Percentiles rank a stretch among this genome's conserved stretches.
Conservation (phyloP, 2,888 invertebrate genomes). For the Platerodrilus igneus region DNA sequence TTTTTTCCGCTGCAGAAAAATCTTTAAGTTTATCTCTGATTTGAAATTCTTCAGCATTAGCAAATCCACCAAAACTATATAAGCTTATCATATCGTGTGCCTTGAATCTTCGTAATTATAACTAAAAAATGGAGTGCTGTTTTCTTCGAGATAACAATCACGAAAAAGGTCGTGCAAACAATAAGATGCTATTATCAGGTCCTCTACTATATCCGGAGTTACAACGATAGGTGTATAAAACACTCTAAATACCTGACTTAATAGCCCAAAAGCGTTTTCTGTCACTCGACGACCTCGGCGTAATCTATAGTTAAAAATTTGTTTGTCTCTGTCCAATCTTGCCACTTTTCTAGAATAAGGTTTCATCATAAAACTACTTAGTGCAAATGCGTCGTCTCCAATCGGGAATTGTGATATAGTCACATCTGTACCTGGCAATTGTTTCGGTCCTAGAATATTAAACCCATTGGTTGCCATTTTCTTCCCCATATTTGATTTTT, state of each 20-base stretch:
- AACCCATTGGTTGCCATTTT: neutral
- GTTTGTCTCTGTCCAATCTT: neutral
- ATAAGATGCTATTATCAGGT: constrained; percentile 1
- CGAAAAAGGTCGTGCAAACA: constrained; percentile 3
- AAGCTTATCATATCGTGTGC: too few species aligned
- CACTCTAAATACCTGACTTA: constrained; percentile 3
- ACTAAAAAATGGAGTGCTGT: neutral
- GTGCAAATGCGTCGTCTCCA: constrained; percentile 7
- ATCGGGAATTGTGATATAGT: neutral
- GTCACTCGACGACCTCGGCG: constrained; percentile 1
- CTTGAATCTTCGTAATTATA: too few species aligned
- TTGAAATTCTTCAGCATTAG: too few species aligned
- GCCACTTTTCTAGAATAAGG: neutral
- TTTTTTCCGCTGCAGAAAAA: too few species aligned
- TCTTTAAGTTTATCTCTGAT: too few species aligned
- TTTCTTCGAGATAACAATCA: neutral
- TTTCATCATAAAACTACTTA: constrained; percentile 1
- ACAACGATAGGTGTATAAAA: constrained; percentile 6
- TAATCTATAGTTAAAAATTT: constrained; percentile 6
- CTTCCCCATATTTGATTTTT: constrained; percentile 4
- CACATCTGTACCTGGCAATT: neutral
- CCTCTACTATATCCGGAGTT: constrained; percentile 1
- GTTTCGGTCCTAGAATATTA: neutral
- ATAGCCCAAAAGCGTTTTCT: constrained; percentile 6
- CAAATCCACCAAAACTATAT: too few species aligned